Evolutionary conservation across 2,888 invertebrate genomes (phyloP).

Genomic region (Tetranychus piercei): DNA sequence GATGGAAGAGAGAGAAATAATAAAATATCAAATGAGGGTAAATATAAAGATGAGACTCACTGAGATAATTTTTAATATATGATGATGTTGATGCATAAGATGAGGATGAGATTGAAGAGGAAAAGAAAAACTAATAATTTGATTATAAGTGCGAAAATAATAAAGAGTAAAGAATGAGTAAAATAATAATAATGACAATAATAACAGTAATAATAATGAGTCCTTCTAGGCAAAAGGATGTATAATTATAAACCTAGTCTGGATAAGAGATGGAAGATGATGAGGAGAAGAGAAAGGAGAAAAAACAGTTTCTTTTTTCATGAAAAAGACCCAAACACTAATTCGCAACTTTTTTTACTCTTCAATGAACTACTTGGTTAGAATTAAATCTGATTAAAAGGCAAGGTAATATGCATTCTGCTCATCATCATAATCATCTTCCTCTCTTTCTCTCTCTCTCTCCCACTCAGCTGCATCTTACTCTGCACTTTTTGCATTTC

Average conservation of each 20-base stretch:
- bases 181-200: not conserved
- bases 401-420: not conserved
- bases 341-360: conserved; percentile 6
- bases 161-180: not conserved
- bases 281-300: not conserved
- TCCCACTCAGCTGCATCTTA: not conserved
- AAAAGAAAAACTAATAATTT: not conserved
- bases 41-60: not conserved
- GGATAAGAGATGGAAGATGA: not conserved
- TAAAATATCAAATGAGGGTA: not conserved
- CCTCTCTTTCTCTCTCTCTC: not conserved
- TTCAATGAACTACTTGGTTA: conserved; percentile 6
- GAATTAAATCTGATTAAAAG: conserved; percentile 1
- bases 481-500: too few relatives aligned
- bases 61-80: too few relatives aligned
- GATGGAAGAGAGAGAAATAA: not conserved
- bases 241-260: not conserved
- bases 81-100: not conserved
- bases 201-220: not conserved
- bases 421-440: not conserved
- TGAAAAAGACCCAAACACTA: not conserved
- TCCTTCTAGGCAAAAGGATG: not conserved
- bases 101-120: not conserved
- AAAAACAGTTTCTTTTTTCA: not conserved
- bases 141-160: not conserved